Evolutionary conservation across 2,113 vertebrate genomes (phyloP).

Genomic region (Craseonycteris thonglongyai): DNA sequence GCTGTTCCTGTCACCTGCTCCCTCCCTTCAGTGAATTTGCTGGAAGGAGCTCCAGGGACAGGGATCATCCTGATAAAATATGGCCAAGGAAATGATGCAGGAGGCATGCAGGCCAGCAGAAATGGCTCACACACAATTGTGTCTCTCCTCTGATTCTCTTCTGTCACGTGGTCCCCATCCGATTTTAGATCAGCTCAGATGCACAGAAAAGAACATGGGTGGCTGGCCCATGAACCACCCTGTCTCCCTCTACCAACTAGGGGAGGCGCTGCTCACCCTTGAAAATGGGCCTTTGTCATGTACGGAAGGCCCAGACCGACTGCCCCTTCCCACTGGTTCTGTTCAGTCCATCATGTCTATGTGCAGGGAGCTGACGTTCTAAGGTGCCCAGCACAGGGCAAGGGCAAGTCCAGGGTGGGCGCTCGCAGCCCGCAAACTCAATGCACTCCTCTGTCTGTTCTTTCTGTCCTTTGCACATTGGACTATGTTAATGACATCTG

Average conservation of each 20-base stretch:
- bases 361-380: neutral
- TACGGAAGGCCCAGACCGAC: neutral
- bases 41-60: neutral
- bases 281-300: neutral
- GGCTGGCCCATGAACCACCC: neutral
- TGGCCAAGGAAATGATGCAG: neutral
- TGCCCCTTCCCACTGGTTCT: neutral
- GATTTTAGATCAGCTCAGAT: neutral
- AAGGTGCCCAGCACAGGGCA: fast-evolving
- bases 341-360: neutral
- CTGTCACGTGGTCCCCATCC: neutral
- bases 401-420: neutral
- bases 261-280: neutral
- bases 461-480: neutral
- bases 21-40: neutral
- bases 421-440: neutral
- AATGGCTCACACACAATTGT: neutral
- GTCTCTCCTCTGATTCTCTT: neutral
- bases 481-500: neutral
- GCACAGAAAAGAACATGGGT: neutral
- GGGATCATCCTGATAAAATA: neutral
- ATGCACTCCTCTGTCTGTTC: neutral
- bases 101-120: neutral
- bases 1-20: neutral
- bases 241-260: neutral